Evolutionary conservation across 2,113 vertebrate species (phyloP).

Genomic region (Paraplagusia blochii): DNA sequence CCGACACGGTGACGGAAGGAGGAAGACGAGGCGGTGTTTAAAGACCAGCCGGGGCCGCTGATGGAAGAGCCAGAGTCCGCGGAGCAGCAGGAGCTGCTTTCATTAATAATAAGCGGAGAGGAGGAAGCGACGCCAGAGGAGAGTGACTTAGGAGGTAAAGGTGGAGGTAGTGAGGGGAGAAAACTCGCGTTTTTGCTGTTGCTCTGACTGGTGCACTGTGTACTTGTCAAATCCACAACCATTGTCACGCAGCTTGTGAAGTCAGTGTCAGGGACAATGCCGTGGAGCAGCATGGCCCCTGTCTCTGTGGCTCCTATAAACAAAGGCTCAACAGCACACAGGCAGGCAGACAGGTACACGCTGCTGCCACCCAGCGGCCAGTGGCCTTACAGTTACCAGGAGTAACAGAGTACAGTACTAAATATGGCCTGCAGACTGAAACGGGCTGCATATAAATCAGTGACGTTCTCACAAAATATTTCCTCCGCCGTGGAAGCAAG

Average conservation of each 20-base stretch:
- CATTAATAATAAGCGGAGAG: conserved; percentile 77
- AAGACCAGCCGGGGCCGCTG: conserved; percentile 50
- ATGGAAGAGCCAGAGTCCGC: conserved; percentile 72
- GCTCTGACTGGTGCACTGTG: conserved; percentile 18
- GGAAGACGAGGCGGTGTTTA: conserved; percentile 10
- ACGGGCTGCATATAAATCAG: background rate
- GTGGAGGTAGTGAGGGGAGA: conserved; percentile 67
- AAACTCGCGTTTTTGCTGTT: conserved; percentile 24
- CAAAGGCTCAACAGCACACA: conserved; percentile 78
- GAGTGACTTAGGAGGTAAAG: conserved; percentile 71
- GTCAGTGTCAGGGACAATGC: conserved; percentile 76
- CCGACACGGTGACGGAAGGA: conserved; percentile 42
- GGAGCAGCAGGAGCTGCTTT: conserved; percentile 73
- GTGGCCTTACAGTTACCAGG: conserved; percentile 14
- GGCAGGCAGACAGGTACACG: conserved; percentile 38
- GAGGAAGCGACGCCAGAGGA: conserved; percentile 71
- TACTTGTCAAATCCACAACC: conserved; percentile 54
- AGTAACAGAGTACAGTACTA: background rate
- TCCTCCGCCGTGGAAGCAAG: no score
- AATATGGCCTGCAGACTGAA: conserved; percentile 8
- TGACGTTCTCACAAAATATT: background rate
- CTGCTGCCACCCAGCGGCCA: conserved; percentile 64
- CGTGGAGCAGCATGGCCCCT: conserved; percentile 74
- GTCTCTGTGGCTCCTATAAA: conserved; percentile 80
- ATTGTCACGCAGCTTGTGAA: conserved; percentile 63